Base-by-base conservation (phyloP, 1,140 invertebrate genomes). In the Drosophila sucinea region DNA sequence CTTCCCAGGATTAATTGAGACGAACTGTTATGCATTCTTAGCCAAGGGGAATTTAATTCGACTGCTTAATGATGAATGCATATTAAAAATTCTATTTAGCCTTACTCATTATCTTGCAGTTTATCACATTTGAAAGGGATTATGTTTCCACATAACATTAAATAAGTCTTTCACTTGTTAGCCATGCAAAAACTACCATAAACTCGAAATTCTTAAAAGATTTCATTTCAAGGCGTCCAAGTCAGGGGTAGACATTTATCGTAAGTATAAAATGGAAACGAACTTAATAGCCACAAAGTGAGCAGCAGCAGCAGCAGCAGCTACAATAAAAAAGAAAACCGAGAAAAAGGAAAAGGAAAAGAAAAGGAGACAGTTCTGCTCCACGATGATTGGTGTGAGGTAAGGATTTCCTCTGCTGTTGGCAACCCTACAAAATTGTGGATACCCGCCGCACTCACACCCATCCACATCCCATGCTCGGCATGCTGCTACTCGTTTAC, bases 241-340 rank as follows among this genome's bases (percentile, higher is more conserved):
- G 40, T 54, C 63, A 65, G 61, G 38, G 25, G 27, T 32, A 65
- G 76, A 69, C 78, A 77, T 77, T 86, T 86, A 86, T 79, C 83
- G 79, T 87, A 69, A 79, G 72, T 73, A 74, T 87, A 79, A 89
- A 68, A 74, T 86, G 83, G 79, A 68, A 77, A 56, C 67, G 77
- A 86, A 86, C 84, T 86, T 87, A 89, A 86, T 86, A 89, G 84
- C 83, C 79, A 86, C 84, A 86, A 86, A 89, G 84, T 51, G 73
- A 64, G 32, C 68, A 41, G 41, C 10, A 72, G 30, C 27, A 51
- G 35, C 35, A 30, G 30, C 4, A 30, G 30, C 30, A 38, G 4
- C 10, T 11, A 38, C 3, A 38, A 38, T 17, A 38, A 8, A 2
- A 6, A 38, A 10, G 35, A 10, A 38, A 38, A 38, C 0, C 3